Base-by-base conservation (phyloP, 2,797 vertebrate genomes). In the Halcyon leucocephala region DNA sequence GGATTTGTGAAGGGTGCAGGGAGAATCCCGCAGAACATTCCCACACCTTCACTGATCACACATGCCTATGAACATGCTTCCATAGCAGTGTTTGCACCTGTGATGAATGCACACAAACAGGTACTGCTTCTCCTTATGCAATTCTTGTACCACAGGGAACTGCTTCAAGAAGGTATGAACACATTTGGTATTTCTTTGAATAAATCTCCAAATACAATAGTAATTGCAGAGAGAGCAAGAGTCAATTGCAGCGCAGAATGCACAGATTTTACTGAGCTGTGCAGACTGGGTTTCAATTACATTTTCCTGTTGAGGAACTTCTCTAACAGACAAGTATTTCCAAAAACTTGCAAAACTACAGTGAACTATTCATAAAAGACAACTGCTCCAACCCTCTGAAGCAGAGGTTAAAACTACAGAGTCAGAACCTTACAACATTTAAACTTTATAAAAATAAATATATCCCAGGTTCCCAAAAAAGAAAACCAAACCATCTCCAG, bases 391-490 rank as follows among this genome's bases (percentile, higher is more conserved):
- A 21, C 6, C 22, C 25, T 76, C 29, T 6, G 33, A 62, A 82
- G 44, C 15, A 69, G 31, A 51, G 37, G 25, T 14, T 57, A 89
- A 72, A 92, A 57, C 3, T 12, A 16, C 24, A 55, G 13, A 69
- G 17, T 7, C 35, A 83, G 12, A 77, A 13, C 4, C 14, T 54
- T 39, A 42, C 3, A 20, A 66, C 81, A 6, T 48, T 78, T 66
- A 83, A 80, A 21, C 6, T 31, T 46, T 10, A 31, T 37, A 13
- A 74, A 79, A 85, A 64, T 31, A 72, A 54, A 41, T 18, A 16
- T 11, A 71, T 35, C 39, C 26, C 14, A 55, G 16, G 2, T 2
- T 2, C 0, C 1, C 9, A 0, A 2, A 7, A 6, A 46, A 51
- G 58, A 35, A 44, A 15, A 9, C 26, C 49, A 42, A 42, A 42